Percentiles rank a stretch among this genome's conserved stretches.
phyloP scores from a whole-genome alignment of 1,140 invertebrate species.

The Eurytemora carolleeae region DNA sequence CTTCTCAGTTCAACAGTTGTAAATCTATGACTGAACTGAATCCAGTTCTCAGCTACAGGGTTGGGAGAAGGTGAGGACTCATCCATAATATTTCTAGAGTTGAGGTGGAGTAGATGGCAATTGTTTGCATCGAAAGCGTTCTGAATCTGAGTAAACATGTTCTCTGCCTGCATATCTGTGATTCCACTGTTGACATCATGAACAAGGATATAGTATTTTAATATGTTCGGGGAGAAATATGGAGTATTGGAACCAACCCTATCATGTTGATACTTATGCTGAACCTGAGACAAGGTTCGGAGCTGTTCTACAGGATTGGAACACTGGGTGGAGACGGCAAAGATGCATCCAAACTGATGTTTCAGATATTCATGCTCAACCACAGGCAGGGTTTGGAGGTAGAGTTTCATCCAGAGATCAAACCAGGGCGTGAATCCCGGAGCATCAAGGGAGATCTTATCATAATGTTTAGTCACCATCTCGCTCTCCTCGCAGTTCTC shows the following conservation, averaged over 20 bases:
- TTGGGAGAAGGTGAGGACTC: too few relatives aligned
- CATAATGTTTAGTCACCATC: neutral
- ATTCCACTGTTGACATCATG: neutral
- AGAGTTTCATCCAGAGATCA: slow-evolving; percentile 6
- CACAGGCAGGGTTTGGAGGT: slow-evolving; percentile 4
- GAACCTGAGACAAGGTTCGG: neutral
- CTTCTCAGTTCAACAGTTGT: too few relatives aligned
- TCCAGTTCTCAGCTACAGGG: too few relatives aligned
- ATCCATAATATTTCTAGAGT: neutral
- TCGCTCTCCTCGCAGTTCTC: neutral
- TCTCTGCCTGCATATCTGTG: neutral
- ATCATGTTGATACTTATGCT: neutral
- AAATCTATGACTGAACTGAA: too few relatives aligned
- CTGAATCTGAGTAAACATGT: neutral
- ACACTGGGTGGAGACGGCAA: neutral
- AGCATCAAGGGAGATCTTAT: neutral
- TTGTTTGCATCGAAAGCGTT: neutral
- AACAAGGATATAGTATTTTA: neutral
- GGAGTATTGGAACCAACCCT: too few relatives aligned
- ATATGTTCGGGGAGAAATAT: neutral
- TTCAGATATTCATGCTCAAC: slow-evolving; percentile 9
- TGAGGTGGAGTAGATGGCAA: neutral
- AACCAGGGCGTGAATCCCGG: slow-evolving; percentile 13
- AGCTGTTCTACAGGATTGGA: neutral
- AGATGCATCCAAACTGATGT: slow-evolving; percentile 1